These are phyloP conservation scores for Yoshiicerus persimilis DNA, from an alignment of 1,140 invertebrate species.

Conservation along the genomic window DNA sequence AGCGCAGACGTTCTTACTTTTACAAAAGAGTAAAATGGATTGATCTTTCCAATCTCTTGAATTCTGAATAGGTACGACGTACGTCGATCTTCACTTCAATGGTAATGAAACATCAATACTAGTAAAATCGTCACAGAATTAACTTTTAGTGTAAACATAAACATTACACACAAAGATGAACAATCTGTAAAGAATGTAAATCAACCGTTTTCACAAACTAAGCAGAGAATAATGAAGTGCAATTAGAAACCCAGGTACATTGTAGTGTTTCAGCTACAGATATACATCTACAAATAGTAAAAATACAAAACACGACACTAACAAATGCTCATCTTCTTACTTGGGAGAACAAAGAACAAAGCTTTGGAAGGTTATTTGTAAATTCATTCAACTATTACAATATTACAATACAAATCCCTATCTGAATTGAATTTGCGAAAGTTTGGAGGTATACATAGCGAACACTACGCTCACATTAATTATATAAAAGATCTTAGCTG, in stretches of 20 bases:
- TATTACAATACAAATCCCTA: neutral
- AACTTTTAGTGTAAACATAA: neutral
- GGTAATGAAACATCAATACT: neutral
- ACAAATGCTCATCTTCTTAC: neutral
- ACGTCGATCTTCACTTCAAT: neutral
- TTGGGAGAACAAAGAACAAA: neutral
- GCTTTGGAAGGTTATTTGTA: neutral
- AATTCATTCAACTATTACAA: neutral
- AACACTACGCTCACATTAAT: too few relatives aligned
- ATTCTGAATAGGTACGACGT: too few relatives aligned
- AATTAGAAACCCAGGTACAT: too few relatives aligned
- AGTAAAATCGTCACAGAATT: neutral
- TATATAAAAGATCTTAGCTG: too few relatives aligned
- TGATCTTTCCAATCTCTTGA: neutral
- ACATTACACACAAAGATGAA: neutral
- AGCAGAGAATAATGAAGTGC: neutral
- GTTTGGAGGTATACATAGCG: neutral
- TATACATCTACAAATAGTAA: neutral
- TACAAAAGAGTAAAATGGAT: neutral
- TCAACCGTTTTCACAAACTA: neutral
- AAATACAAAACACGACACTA: neutral
- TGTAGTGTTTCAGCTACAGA: too few relatives aligned
- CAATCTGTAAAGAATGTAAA: neutral
- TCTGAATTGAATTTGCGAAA: neutral
- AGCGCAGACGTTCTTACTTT: too few relatives aligned